Evolutionary conservation across 2,113 vertebrate species (phyloP).

Genomic region (human (Homo sapiens)): DNA sequence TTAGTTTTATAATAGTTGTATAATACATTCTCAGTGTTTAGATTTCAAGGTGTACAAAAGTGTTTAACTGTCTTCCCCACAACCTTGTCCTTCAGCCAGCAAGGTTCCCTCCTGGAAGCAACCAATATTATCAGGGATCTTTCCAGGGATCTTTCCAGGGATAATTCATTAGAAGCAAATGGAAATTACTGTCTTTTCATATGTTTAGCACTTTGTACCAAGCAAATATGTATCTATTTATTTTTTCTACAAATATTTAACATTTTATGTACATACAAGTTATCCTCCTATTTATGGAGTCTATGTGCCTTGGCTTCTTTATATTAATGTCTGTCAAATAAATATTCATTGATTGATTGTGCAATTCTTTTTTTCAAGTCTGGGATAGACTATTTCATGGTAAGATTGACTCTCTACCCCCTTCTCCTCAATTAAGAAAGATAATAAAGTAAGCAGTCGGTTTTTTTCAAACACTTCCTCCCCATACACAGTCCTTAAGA

Average conservation of each 20-base stretch:
- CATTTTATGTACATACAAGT: conserved; percentile 4
- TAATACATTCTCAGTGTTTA: not conserved
- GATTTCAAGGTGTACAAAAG: not conserved
- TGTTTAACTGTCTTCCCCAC: not conserved
- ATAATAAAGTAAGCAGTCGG: conserved; percentile 36
- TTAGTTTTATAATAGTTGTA: not conserved
- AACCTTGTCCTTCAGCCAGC: not conserved
- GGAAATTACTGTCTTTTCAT: conserved; percentile 12
- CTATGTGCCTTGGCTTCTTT: conserved; percentile 21
- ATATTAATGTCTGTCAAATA: not conserved
- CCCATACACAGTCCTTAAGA: conserved; percentile 40
- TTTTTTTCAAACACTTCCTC: conserved; percentile 59
- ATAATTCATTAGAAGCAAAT: not conserved
- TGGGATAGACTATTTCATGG: not conserved
- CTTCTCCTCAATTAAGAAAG: conserved; percentile 37
- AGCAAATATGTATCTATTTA: not conserved
- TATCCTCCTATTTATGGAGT: not conserved
- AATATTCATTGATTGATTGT: not conserved
- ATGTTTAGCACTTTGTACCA: not conserved
- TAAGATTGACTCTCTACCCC: not conserved
- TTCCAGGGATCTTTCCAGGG: not conserved
- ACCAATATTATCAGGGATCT: not conserved
- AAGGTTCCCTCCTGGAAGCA: not conserved
- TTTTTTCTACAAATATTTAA: not conserved
- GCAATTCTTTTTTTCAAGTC: conserved; percentile 47